phyloP scores from a whole-genome alignment of 2,888 invertebrate genomes.

The Scotopteryx bipunctaria region DNA sequence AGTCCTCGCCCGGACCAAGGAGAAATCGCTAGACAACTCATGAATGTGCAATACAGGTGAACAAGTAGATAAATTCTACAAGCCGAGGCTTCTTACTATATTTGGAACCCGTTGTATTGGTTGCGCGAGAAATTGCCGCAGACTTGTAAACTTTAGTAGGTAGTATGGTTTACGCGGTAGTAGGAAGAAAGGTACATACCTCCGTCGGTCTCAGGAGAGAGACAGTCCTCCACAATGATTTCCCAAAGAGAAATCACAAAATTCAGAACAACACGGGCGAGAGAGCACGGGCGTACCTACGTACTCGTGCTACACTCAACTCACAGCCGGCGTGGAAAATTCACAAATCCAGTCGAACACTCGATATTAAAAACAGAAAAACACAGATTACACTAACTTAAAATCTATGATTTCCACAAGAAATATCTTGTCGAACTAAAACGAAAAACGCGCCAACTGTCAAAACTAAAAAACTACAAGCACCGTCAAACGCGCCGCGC shows the following conservation, averaged over 20 bases:
- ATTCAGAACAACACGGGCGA: constrained; percentile 71
- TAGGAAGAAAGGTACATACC: constrained; percentile 52
- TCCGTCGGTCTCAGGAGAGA: constrained; percentile 59
- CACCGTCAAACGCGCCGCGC: constrained; percentile 74
- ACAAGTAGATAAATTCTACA: constrained; percentile 26
- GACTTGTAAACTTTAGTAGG: constrained; percentile 20
- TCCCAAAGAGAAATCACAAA: constrained; percentile 73
- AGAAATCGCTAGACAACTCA: constrained; percentile 59
- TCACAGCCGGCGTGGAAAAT: constrained; percentile 75
- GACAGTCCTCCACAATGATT: constrained; percentile 60
- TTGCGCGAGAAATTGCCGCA: constrained; percentile 61
- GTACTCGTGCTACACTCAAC: constrained; percentile 74
- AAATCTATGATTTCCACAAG: constrained; percentile 79
- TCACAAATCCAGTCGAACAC: constrained; percentile 79
- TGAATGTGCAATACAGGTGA: constrained; percentile 42
- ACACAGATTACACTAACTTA: constrained; percentile 81
- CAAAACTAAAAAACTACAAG: constrained; percentile 82
- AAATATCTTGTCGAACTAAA: constrained; percentile 66
- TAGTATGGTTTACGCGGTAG: constrained; percentile 21
- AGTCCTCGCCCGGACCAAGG: constrained; percentile 73
- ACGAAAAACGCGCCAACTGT: constrained; percentile 83
- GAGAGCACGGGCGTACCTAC: constrained; percentile 72
- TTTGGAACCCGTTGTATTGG: constrained; percentile 21
- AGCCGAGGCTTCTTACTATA: constrained; percentile 40
- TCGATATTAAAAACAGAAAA: constrained; percentile 69